Evolutionary conservation across 2,797 vertebrate genomes (phyloP).

Genomic region (Buceros bicornis): DNA sequence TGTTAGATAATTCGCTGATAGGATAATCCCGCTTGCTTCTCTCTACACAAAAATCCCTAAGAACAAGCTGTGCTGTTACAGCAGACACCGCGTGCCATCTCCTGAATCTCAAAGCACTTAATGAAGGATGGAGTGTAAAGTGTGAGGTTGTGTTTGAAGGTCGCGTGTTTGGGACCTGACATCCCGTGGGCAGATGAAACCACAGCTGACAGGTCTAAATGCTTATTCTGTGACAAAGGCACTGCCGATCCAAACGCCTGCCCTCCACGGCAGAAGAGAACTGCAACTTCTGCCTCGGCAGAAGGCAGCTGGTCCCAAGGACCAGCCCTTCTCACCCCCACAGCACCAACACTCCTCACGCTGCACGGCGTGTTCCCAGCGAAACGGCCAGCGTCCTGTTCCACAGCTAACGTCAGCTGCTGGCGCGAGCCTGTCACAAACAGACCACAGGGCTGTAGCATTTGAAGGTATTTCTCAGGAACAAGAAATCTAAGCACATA

Average conservation of each 20-base stretch:
- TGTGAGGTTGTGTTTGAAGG: not conserved
- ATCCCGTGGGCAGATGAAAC: not conserved
- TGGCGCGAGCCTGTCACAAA: not conserved
- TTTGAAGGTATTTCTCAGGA: not conserved
- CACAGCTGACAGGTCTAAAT: not conserved
- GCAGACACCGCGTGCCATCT: conserved; percentile 8
- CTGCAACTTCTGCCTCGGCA: not conserved
- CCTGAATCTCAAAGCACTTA: conserved; percentile 24
- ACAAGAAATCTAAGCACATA: not conserved
- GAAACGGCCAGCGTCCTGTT: not conserved
- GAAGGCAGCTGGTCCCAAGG: conserved; percentile 9
- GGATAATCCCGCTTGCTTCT: conserved; percentile 53
- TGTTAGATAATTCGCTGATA: conserved; percentile 71
- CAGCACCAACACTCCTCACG: not conserved
- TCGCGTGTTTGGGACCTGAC: not conserved
- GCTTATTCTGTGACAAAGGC: not conserved
- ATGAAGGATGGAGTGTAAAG: not conserved
- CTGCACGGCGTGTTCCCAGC: not conserved
- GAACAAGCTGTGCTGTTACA: conserved; percentile 65
- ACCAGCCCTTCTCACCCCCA: not conserved
- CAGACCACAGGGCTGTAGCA: not conserved
- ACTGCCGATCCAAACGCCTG: not conserved
- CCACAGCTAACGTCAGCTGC: not conserved
- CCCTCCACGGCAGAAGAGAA: not conserved
- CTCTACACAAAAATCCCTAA: conserved; percentile 38